Percentiles rank a stretch among this genome's conserved stretches.
These are phyloP conservation scores for Megaceryle torquata DNA, from an alignment of 2,113 vertebrate species.

Conservation along the genomic window DNA sequence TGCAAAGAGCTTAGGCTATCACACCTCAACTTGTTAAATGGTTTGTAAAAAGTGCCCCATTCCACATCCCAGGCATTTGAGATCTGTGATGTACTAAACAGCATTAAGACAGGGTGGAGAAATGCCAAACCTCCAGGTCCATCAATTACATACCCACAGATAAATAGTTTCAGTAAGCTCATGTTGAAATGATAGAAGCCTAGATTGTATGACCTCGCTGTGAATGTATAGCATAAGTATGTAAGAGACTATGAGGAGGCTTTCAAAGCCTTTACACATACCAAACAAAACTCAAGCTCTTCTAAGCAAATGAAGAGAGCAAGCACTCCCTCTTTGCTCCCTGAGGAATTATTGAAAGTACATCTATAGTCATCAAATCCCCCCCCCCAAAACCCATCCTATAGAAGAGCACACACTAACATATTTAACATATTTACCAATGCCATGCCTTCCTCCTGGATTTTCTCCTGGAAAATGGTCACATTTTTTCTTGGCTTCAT, in stretches of 20 bases:
- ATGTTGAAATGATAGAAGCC: neutral
- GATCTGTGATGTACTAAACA: neutral
- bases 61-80: neutral
- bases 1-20: neutral
- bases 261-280: neutral
- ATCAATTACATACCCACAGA: neutral
- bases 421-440: neutral
- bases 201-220: neutral
- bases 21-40: neutral
- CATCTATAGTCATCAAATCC: neutral
- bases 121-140: neutral
- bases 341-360: neutral
- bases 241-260: neutral
- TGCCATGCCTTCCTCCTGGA: neutral
- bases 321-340: neutral
- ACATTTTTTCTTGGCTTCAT: neutral
- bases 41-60: neutral
- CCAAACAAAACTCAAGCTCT: neutral
- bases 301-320: neutral
- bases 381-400: neutral
- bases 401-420: neutral
- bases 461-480: neutral
- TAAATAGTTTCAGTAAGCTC: neutral
- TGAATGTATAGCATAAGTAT: neutral
- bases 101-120: neutral